A percentile compares a stretch with the other conserved stretches of the same genome.
Conservation (phyloP, 2,888 invertebrate species). For the Morpho helenor region DNA sequence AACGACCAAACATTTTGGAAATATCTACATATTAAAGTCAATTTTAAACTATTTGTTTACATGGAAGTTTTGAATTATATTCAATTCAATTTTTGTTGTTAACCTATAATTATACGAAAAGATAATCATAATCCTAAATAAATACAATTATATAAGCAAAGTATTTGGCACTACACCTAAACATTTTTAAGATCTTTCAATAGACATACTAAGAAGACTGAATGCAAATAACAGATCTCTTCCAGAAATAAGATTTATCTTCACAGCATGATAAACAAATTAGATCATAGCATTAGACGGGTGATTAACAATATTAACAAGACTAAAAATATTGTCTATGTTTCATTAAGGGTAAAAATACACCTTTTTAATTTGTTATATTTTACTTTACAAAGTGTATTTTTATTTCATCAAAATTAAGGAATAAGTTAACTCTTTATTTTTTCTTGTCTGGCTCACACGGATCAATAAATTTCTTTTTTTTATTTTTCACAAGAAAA, state of each 20-base stretch:
- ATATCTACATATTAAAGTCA: conserved; percentile 12
- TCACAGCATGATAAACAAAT: conserved; percentile 50
- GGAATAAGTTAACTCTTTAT: too few species aligned
- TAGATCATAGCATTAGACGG: conserved; percentile 59
- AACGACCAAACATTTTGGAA: conserved; percentile 2
- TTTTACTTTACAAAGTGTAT: too few species aligned
- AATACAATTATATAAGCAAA: conserved; percentile 39
- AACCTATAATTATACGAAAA: neutral
- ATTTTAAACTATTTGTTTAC: conserved; percentile 12
- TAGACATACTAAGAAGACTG: conserved; percentile 40
- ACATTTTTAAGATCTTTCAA: conserved; percentile 40
- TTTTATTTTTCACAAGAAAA: too few species aligned
- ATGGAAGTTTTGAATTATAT: conserved; percentile 9
- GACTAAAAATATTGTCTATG: conserved; percentile 53
- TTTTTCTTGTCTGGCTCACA: too few species aligned
- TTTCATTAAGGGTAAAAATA: conserved; percentile 14
- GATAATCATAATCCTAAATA: conserved; percentile 15
- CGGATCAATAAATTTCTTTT: too few species aligned
- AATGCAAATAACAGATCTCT: conserved; percentile 32
- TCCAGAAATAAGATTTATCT: conserved; percentile 50
- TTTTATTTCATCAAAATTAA: conserved; percentile 1
- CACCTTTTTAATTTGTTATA: neutral
- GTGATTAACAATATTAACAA: conserved; percentile 70
- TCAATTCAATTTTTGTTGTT: neutral
- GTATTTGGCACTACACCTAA: conserved; percentile 68